Evolutionary conservation across 2,797 vertebrate species (phyloP).

Genomic region (Gadopsis bispinosus): DNA sequence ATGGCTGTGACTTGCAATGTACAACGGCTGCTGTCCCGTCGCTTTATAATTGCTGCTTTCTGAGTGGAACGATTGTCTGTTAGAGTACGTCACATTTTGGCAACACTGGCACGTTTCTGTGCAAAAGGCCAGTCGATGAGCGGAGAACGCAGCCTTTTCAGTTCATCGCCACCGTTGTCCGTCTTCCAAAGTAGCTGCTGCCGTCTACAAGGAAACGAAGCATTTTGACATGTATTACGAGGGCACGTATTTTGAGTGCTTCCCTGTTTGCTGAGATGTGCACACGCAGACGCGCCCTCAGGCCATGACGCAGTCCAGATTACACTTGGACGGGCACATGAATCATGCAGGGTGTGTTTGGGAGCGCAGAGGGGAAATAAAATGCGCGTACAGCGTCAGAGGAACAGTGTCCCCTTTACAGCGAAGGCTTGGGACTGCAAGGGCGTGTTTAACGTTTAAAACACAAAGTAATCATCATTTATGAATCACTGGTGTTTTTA

Average conservation of each 20-base stretch:
- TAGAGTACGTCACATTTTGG: neutral
- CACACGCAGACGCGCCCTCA: slow-evolving; percentile 11
- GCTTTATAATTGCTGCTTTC: neutral
- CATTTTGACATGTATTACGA: slow-evolving; percentile 4
- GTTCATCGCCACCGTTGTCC: neutral
- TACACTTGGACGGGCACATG: slow-evolving; percentile 24
- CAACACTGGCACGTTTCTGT: neutral
- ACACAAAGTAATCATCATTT: neutral
- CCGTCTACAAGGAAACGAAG: slow-evolving; percentile 4
- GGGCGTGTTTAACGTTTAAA: neutral
- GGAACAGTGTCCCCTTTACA: neutral
- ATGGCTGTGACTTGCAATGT: neutral
- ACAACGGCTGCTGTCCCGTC: neutral
- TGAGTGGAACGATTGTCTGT: neutral
- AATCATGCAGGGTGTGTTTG: slow-evolving; percentile 44
- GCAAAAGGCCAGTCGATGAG: neutral
- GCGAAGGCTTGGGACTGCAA: neutral
- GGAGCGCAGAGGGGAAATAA: slow-evolving; percentile 16
- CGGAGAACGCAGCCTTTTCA: neutral
- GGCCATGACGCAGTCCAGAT: slow-evolving; percentile 33
- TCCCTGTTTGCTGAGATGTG: neutral
- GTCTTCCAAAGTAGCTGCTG: slow-evolving; percentile 4
- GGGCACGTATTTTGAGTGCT: neutral
- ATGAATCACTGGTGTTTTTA: neutral
- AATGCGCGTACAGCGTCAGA: neutral